Conservation (phyloP, 2,113 vertebrate species). For the Serinus canaria region DNA sequence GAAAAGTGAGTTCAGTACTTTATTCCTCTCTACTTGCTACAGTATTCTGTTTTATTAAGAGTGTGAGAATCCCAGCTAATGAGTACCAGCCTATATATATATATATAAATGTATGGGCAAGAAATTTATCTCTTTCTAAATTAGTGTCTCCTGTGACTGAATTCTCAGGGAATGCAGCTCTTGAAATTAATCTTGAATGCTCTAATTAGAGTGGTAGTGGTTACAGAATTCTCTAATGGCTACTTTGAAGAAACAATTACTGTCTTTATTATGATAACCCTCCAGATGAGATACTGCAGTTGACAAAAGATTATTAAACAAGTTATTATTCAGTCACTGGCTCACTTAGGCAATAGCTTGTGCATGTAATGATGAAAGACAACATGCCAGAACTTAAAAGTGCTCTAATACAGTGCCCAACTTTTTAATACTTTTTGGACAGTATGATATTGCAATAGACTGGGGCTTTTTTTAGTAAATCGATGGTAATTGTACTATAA, state of each 20-base stretch:
- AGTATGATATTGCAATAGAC: not conserved
- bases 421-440: not conserved
- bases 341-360: not conserved
- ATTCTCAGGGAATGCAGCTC: not conserved
- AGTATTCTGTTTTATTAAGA: not conserved
- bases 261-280: slow-evolving; percentile 39
- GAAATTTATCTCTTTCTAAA: not conserved
- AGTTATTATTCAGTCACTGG: not conserved
- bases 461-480: not conserved
- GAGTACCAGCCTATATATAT: not conserved
- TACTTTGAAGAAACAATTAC: slow-evolving; percentile 38
- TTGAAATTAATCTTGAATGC: slow-evolving; percentile 40
- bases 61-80: not conserved
- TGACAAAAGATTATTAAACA: slow-evolving; percentile 49
- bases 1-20: not conserved
- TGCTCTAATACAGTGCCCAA: not conserved
- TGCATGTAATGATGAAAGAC: not conserved
- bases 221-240: slow-evolving; percentile 34
- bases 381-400: not conserved
- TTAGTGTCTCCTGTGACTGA: not conserved
- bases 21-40: not conserved
- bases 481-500: not conserved
- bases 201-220: slow-evolving; percentile 19
- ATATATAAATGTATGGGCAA: not conserved
- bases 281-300: slow-evolving; percentile 10